phyloP scores from a whole-genome alignment of 2,888 invertebrate species.

The Patella depressa region DNA sequence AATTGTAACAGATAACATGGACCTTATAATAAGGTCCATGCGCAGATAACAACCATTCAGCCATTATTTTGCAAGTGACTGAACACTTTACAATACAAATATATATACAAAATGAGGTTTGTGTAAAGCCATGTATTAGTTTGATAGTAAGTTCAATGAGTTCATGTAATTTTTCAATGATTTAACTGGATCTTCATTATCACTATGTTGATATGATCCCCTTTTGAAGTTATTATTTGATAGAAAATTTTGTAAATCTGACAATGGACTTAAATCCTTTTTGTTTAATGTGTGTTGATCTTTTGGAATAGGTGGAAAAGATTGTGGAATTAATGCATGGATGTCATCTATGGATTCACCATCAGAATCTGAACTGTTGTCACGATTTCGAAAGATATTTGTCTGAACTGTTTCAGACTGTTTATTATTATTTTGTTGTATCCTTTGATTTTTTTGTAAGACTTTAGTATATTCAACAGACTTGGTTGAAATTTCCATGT shows the following conservation, averaged over 20 bases:
- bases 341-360: neutral
- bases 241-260: constrained; percentile 1
- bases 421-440: no score
- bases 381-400: neutral
- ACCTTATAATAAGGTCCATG: no score
- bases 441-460: no score
- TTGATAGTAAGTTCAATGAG: neutral
- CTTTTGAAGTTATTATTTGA: neutral
- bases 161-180: neutral
- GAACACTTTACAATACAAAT: no score
- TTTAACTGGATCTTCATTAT: neutral
- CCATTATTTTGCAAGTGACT: no score
- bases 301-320: neutral
- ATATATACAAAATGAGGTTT: no score
- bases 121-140: no score
- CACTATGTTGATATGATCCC: neutral
- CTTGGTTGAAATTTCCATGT: no score
- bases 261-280: neutral
- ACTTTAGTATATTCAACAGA: no score
- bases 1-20: no score
- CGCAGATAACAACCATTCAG: no score
- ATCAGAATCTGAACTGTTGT: neutral
- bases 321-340: neutral
- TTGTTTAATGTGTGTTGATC: neutral
- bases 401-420: no score